These are phyloP conservation scores for Caenorhabditis drosophilae DNA, from an alignment of 2,888 invertebrate species.

Conservation along the genomic window DNA sequence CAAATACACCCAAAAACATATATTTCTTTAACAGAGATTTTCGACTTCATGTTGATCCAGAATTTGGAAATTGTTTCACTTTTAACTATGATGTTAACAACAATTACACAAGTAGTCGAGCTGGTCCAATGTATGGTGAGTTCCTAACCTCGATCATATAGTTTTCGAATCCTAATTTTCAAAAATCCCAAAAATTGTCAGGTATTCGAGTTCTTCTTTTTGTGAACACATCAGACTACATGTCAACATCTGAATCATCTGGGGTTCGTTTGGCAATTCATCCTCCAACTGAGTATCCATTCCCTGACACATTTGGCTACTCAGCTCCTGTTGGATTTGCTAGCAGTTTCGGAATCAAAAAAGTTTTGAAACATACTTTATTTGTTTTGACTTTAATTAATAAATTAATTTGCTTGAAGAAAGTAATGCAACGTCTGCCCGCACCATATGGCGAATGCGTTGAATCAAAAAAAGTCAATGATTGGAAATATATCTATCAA, in stretches of 20 bases:
- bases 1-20: too few species aligned
- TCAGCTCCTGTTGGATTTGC: constrained; percentile 58
- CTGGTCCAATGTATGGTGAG: constrained; percentile 64
- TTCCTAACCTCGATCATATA: too few species aligned
- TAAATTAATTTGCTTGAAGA: constrained; percentile 19
- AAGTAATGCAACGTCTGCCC: constrained; percentile 50
- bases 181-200: constrained; percentile 11
- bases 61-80: constrained; percentile 58
- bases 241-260: constrained; percentile 57
- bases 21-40: constrained; percentile 41
- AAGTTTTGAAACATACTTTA: too few species aligned
- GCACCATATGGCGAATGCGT: constrained; percentile 53
- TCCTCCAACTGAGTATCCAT: constrained; percentile 52
- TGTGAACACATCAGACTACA: constrained; percentile 58
- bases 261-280: constrained; percentile 56
- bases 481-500: constrained; percentile 42
- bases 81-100: constrained; percentile 56
- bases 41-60: constrained; percentile 54
- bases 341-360: constrained; percentile 54
- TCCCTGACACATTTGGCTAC: constrained; percentile 59
- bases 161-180: too few species aligned
- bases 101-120: constrained; percentile 53
- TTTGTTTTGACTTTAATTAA: background rate
- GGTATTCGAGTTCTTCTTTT: constrained; percentile 53
- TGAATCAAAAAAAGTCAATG: constrained; percentile 31